A percentile compares a stretch with the other conserved stretches of the same genome.
Evolutionary conservation across 2,113 vertebrate species (phyloP).

Genomic region (Mystacornis crossleyi): DNA sequence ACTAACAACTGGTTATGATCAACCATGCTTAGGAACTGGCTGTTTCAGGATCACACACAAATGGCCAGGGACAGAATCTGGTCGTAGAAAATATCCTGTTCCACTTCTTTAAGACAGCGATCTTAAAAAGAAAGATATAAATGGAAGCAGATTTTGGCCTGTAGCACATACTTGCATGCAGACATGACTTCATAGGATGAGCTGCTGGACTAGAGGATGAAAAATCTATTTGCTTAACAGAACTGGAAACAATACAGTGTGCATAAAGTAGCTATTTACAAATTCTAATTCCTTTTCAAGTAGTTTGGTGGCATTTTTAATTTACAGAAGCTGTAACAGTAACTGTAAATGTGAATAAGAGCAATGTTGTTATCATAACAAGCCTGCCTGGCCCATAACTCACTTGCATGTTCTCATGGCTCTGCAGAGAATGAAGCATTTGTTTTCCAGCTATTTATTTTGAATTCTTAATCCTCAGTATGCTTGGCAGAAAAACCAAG

Average conservation of each 20-base stretch:
- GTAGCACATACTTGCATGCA: neutral
- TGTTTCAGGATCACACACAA: neutral
- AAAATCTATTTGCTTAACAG: neutral
- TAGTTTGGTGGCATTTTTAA: neutral
- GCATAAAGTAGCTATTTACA: neutral
- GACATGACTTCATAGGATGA: neutral
- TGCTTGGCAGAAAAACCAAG: neutral
- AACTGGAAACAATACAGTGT: neutral
- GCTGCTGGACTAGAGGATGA: neutral
- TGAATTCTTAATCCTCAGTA: neutral
- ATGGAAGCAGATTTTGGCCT: conserved; percentile 5
- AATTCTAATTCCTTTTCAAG: neutral
- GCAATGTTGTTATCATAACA: neutral
- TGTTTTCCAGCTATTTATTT: neutral
- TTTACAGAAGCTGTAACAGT: neutral
- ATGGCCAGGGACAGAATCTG: neutral
- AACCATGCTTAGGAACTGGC: neutral
- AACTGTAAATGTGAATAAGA: neutral
- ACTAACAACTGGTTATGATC: neutral
- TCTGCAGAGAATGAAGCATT: neutral
- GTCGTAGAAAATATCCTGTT: neutral
- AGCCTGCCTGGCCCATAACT: neutral
- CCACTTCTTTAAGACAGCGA: neutral
- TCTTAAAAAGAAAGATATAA: neutral
- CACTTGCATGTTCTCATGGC: neutral